Conservation (phyloP, 2,797 vertebrate genomes). For the Philypnodon macrostomus region DNA sequence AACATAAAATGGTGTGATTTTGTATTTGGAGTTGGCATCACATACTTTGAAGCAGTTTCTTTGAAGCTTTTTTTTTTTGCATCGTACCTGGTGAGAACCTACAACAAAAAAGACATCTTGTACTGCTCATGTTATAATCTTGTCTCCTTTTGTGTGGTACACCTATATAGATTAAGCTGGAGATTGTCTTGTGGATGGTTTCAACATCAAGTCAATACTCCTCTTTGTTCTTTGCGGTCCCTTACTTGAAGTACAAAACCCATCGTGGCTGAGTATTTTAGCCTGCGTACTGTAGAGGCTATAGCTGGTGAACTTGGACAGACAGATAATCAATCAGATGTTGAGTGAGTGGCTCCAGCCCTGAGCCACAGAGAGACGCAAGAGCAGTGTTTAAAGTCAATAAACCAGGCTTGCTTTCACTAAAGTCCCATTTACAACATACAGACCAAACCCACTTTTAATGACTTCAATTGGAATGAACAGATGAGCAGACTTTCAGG, state of each 20-base stretch:
- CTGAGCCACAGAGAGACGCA: slow-evolving; percentile 27
- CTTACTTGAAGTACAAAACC: slow-evolving; percentile 3
- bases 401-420: slow-evolving; percentile 46
- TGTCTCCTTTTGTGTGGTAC: slow-evolving; percentile 5
- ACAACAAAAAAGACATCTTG: too few relatives aligned
- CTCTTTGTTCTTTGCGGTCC: slow-evolving; percentile 3
- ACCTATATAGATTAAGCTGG: too few relatives aligned
- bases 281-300: slow-evolving; percentile 3
- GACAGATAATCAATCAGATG: slow-evolving; percentile 66
- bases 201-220: slow-evolving; percentile 12
- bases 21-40: too few relatives aligned
- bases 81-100: too few relatives aligned
- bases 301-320: slow-evolving; percentile 36
- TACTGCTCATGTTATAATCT: too few relatives aligned
- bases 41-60: too few relatives aligned
- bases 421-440: slow-evolving; percentile 29
- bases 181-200: slow-evolving; percentile 4
- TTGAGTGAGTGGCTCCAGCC: slow-evolving; percentile 54
- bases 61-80: too few relatives aligned
- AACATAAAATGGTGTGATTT: too few relatives aligned
- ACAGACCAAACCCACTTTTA: slow-evolving; percentile 11
- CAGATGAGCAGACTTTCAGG: too few relatives aligned
- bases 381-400: slow-evolving; percentile 31
- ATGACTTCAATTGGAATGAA: too few relatives aligned
- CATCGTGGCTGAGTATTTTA: slow-evolving; percentile 19